These are phyloP conservation scores for Acromyrmex charruanus DNA, from an alignment of 1,140 invertebrate genomes.

Conservation along the genomic window DNA sequence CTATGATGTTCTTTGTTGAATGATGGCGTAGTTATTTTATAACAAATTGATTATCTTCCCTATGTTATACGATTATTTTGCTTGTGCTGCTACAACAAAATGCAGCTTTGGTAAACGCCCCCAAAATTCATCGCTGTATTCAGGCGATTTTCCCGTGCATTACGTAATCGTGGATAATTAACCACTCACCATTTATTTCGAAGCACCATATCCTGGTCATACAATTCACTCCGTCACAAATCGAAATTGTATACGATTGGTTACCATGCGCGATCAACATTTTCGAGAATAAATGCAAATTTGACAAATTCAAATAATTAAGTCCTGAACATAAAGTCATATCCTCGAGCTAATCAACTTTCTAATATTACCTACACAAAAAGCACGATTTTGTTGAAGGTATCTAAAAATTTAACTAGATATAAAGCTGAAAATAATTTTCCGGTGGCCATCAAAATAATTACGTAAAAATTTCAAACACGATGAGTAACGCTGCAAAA, in stretches of 20 bases:
- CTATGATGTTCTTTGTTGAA: background rate
- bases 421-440: too few relatives aligned
- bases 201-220: conserved; percentile 4
- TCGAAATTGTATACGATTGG: conserved; percentile 41
- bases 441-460: too few relatives aligned
- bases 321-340: background rate
- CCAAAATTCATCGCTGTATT: conserved; percentile 52
- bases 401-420: too few relatives aligned
- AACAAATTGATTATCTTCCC: conserved; percentile 37
- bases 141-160: conserved; percentile 42
- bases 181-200: conserved; percentile 15
- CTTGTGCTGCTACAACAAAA: background rate
- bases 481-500: too few relatives aligned
- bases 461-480: too few relatives aligned
- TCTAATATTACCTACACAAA: background rate
- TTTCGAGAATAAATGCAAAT: conserved; percentile 26
- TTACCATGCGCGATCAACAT: background rate
- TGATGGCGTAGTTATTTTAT: background rate
- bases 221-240: conserved; percentile 23
- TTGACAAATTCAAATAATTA: conserved; percentile 33
- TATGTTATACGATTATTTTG: conserved; percentile 37
- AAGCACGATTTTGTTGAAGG: too few relatives aligned
- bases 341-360: background rate
- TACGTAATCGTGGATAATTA: conserved; percentile 59
- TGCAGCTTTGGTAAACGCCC: conserved; percentile 16